Conservation (phyloP, 2,113 vertebrate genomes). For the Talpa occidentalis region DNA sequence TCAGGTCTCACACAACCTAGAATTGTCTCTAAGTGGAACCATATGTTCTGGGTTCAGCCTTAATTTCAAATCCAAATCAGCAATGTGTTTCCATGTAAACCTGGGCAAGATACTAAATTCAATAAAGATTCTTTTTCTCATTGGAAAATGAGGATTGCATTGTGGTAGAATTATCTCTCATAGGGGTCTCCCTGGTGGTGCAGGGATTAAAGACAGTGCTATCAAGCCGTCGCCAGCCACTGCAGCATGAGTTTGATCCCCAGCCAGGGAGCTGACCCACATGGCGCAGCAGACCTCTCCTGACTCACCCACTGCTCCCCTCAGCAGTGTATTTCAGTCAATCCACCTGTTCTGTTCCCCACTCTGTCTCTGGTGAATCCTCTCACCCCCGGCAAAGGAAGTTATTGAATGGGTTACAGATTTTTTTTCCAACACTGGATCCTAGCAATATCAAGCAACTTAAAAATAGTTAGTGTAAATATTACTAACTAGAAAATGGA, state of each 20-base stretch:
- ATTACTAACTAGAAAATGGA: not conserved
- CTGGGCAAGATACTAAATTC: not conserved
- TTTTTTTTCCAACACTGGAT: not conserved
- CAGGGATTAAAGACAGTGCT: too few species aligned
- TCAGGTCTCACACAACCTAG: not conserved
- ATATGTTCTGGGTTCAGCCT: not conserved
- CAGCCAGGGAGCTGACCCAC: too few species aligned
- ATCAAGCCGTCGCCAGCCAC: too few species aligned
- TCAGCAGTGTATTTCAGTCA: too few species aligned
- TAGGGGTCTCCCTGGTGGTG: too few species aligned
- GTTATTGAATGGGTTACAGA: not conserved
- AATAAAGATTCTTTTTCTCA: not conserved
- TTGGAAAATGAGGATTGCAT: not conserved
- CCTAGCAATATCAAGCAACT: not conserved
- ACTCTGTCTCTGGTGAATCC: too few species aligned
- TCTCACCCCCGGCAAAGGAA: too few species aligned
- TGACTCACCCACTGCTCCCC: too few species aligned
- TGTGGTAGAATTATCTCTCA: not conserved
- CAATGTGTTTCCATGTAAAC: not conserved
- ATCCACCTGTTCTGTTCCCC: too few species aligned
- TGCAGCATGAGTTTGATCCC: too few species aligned
- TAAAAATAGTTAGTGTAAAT: not conserved
- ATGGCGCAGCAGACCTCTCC: too few species aligned
- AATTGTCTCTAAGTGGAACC: not conserved
- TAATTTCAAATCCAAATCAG: not conserved